Conservation (phyloP, 2,797 vertebrate species). For the Parambassis ranga region DNA sequence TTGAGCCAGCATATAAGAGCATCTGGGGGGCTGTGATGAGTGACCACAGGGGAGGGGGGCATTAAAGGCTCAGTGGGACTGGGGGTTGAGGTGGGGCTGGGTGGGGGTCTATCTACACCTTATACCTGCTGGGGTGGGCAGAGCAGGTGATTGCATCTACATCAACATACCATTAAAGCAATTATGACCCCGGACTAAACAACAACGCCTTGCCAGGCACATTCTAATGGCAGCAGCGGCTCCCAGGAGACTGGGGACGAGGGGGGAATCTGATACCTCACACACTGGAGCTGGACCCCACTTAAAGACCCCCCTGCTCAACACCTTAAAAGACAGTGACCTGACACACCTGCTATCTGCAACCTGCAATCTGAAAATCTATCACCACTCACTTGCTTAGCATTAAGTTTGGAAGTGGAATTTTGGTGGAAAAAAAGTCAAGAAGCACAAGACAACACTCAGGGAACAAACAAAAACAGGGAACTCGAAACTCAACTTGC, state of each 20-base stretch:
- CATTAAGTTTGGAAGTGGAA: slow-evolving; percentile 15
- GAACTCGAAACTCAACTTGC: not conserved
- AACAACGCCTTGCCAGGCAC: slow-evolving; percentile 58
- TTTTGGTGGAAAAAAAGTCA: slow-evolving; percentile 13
- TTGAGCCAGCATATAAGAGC: slow-evolving; percentile 57
- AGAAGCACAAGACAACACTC: not conserved
- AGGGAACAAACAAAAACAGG: not conserved
- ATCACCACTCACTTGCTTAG: slow-evolving; percentile 38
- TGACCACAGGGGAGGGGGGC: slow-evolving; percentile 73
- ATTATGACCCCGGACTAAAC: slow-evolving; percentile 75
- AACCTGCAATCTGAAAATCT: slow-evolving; percentile 72
- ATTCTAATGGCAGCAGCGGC: slow-evolving; percentile 72
- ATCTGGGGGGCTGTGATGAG: slow-evolving; percentile 63
- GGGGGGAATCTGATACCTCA: slow-evolving; percentile 66
- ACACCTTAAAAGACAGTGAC: slow-evolving; percentile 72
- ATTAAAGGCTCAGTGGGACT: slow-evolving; percentile 71
- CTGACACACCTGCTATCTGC: slow-evolving; percentile 75
- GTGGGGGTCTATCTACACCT: slow-evolving; percentile 68
- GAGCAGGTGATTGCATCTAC: slow-evolving; percentile 83
- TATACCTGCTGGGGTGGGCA: slow-evolving; percentile 81
- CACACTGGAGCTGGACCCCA: slow-evolving; percentile 62
- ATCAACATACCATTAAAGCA: slow-evolving; percentile 86
- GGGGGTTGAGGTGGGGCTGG: slow-evolving; percentile 39
- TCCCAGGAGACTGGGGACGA: slow-evolving; percentile 63
- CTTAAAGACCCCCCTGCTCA: slow-evolving; percentile 66